Evolutionary conservation across 2,113 vertebrate genomes (phyloP).

Genomic region (Rhegmatorhina hoffmannsi): DNA sequence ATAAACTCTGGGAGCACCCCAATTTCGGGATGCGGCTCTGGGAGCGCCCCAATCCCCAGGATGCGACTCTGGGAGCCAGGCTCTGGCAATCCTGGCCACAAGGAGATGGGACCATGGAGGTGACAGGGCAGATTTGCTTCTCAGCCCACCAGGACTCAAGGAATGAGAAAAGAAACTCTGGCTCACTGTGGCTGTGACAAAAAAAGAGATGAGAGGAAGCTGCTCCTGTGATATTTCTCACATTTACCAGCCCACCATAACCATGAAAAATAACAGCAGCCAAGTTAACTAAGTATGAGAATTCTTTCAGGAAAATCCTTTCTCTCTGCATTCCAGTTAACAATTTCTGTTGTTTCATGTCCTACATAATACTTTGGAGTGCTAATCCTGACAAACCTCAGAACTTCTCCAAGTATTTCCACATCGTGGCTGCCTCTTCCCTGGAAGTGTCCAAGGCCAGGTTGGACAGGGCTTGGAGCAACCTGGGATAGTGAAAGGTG

Average conservation of each 20-base stretch:
- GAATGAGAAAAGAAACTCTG: neutral
- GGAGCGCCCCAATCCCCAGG: too few species aligned
- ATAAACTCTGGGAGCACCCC: too few species aligned
- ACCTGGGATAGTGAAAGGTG: neutral
- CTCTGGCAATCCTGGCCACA: neutral
- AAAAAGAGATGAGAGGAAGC: neutral
- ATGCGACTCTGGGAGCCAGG: too few species aligned
- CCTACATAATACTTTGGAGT: neutral
- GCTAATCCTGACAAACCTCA: neutral
- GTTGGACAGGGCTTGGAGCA: neutral
- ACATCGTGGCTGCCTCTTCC: neutral
- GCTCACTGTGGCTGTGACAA: neutral
- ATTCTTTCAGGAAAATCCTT: neutral
- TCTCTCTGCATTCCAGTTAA: neutral
- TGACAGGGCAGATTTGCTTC: neutral
- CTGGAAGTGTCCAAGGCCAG: neutral
- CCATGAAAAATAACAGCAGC: neutral
- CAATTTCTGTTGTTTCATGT: neutral
- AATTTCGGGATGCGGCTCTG: too few species aligned
- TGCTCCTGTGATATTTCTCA: neutral
- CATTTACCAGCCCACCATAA: neutral
- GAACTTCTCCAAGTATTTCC: neutral
- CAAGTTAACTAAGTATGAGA: neutral
- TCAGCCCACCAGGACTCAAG: fast-evolving
- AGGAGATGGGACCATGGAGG: neutral